Percentiles rank a stretch among this genome's conserved stretches.
Conservation (phyloP, 2,113 vertebrate species). For the Gadus macrocephalus region DNA sequence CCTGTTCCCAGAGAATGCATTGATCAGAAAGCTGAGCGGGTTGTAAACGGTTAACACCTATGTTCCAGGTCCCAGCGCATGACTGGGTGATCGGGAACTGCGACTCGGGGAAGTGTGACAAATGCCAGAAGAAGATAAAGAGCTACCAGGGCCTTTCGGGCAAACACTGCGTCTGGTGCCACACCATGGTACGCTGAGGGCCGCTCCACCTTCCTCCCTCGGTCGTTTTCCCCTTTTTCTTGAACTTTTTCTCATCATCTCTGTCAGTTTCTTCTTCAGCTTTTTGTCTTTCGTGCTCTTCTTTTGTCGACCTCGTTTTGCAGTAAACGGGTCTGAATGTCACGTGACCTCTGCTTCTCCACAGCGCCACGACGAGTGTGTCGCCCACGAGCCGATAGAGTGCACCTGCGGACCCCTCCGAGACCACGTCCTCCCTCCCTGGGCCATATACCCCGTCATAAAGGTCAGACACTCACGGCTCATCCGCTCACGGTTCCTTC, state of each 20-base stretch:
- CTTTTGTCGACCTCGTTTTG: too few species aligned
- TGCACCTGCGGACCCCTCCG: slow-evolving; percentile 81
- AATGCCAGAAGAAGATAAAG: slow-evolving; percentile 89
- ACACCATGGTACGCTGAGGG: slow-evolving; percentile 74
- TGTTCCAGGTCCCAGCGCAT: slow-evolving; percentile 75
- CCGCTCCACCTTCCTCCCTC: too few species aligned
- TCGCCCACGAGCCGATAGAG: slow-evolving; percentile 61
- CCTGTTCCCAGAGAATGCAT: slow-evolving; percentile 4
- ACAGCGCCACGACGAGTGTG: slow-evolving; percentile 87
- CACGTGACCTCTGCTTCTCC: not conserved
- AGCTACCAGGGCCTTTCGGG: slow-evolving; percentile 76
- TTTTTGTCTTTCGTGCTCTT: too few species aligned
- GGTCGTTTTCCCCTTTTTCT: too few species aligned
- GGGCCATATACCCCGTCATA: slow-evolving; percentile 86
- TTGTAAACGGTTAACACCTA: slow-evolving; percentile 20
- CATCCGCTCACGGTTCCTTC: too few species aligned
- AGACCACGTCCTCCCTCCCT: slow-evolving; percentile 89
- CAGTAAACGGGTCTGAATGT: not conserved
- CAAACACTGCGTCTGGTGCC: slow-evolving; percentile 90
- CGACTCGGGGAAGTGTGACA: slow-evolving; percentile 79
- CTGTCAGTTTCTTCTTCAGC: not conserved
- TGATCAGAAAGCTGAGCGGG: not conserved
- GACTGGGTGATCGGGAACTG: slow-evolving; percentile 89
- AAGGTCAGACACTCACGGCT: slow-evolving; percentile 68
- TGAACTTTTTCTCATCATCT: too few species aligned